Conservation (phyloP, 2,797 vertebrate genomes). For the Peromyscus melanophrys region DNA sequence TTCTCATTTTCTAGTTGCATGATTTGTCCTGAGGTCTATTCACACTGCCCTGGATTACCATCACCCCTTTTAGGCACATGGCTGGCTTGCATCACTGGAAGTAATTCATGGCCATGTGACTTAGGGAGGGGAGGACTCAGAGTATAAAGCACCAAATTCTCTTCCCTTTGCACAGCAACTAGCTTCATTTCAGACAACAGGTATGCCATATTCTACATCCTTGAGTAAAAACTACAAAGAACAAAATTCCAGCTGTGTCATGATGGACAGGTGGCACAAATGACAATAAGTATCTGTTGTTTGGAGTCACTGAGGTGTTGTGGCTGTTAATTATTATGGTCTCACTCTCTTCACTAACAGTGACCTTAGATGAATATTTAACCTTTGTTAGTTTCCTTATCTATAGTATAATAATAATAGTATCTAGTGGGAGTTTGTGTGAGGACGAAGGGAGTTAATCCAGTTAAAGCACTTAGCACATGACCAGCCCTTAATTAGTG, state of each 20-base stretch:
- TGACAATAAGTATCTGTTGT: constrained; percentile 26
- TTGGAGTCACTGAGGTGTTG: neutral
- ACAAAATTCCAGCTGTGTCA: neutral
- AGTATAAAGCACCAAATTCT: neutral
- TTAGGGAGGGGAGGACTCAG: neutral
- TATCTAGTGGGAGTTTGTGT: neutral
- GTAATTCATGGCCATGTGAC: neutral
- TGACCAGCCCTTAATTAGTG: neutral
- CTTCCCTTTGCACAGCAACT: neutral
- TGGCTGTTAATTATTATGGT: constrained; percentile 28
- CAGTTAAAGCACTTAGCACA: constrained; percentile 53
- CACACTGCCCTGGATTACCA: neutral
- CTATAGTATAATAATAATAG: constrained; percentile 10
- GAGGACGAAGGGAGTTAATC: constrained; percentile 16
- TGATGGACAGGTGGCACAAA: neutral
- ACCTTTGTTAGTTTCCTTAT: constrained; percentile 46
- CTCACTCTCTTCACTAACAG: constrained; percentile 24
- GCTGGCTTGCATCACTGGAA: constrained; percentile 25
- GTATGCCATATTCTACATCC: neutral
- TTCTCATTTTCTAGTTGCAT: neutral
- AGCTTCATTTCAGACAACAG: neutral
- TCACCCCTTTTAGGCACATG: neutral
- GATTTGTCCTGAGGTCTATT: neutral
- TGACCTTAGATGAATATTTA: neutral
- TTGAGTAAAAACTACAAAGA: neutral